Conservation (phyloP, 1,140 invertebrate genomes). For the Parasteatoda tepidariorum region DNA sequence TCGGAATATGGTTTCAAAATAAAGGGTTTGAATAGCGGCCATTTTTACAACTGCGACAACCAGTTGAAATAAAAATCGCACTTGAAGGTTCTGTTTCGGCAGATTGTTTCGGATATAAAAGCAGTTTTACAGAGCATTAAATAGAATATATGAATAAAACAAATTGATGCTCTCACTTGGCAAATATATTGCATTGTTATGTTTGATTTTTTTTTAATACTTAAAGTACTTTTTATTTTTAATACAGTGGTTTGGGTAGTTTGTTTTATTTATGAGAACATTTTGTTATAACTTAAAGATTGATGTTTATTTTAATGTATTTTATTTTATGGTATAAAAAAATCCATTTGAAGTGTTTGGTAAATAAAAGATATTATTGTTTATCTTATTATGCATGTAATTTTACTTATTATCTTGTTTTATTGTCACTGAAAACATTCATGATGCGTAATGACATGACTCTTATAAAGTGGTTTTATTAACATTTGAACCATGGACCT, state of each 20-base stretch:
- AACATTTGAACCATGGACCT: too few relatives aligned
- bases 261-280: background rate
- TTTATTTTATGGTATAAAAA: too few relatives aligned
- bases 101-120: conserved; percentile 45
- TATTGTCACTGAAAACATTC: too few relatives aligned
- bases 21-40: conserved; percentile 45
- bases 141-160: conserved; percentile 36
- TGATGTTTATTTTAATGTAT: too few relatives aligned
- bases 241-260: background rate
- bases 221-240: background rate
- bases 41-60: conserved; percentile 57
- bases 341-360: too few relatives aligned
- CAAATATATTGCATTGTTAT: conserved; percentile 48
- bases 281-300: too few relatives aligned
- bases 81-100: background rate
- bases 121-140: conserved; percentile 51
- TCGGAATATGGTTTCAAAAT: conserved; percentile 34
- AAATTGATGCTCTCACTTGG: conserved; percentile 30
- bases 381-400: too few relatives aligned
- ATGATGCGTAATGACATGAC: too few relatives aligned
- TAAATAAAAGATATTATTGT: too few relatives aligned
- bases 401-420: too few relatives aligned
- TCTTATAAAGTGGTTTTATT: too few relatives aligned
- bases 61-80: conserved; percentile 20
- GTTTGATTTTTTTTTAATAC: conserved; percentile 21